A percentile compares a stretch with the other conserved stretches of the same genome.
These are phyloP conservation scores for Erythrolamprus reginae DNA, from an alignment of 2,113 vertebrate species.

Conservation along the genomic window DNA sequence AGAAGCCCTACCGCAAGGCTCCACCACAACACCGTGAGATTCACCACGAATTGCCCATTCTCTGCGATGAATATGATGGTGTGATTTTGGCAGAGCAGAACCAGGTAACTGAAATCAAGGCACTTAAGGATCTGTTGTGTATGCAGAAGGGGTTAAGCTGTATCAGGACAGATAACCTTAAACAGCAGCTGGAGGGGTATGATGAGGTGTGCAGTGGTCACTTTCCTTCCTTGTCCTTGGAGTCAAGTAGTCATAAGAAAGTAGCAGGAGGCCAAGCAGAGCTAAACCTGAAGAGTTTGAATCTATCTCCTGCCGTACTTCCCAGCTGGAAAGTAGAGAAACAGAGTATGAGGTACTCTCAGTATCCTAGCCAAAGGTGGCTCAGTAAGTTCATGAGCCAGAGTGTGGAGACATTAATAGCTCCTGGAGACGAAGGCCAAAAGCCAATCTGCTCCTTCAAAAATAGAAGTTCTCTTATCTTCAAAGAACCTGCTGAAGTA, in stretches of 20 bases:
- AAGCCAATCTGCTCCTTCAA: slow-evolving; percentile 50
- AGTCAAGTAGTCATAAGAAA: slow-evolving; percentile 71
- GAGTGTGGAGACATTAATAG: slow-evolving; percentile 62
- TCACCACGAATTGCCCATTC: slow-evolving; percentile 71
- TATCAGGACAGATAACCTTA: slow-evolving; percentile 50
- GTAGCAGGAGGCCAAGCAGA: slow-evolving; percentile 47
- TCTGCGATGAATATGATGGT: slow-evolving; percentile 69
- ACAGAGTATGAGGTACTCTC: slow-evolving; percentile 38
- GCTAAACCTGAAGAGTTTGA: slow-evolving; percentile 44
- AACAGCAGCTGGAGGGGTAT: slow-evolving; percentile 52
- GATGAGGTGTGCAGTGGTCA: slow-evolving; percentile 53
- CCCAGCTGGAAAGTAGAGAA: slow-evolving; percentile 46
- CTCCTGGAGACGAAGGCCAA: slow-evolving; percentile 46
- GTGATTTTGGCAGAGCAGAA: slow-evolving; percentile 67
- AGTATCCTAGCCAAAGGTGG: slow-evolving; percentile 8
- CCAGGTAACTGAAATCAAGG: slow-evolving; percentile 72
- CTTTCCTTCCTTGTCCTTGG: slow-evolving; percentile 58
- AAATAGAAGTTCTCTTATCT: slow-evolving; percentile 67
- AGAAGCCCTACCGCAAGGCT: slow-evolving; percentile 96
- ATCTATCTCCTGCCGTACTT: slow-evolving; percentile 23
- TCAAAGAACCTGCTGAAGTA: slow-evolving; percentile 72
- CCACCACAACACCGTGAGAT: slow-evolving; percentile 92
- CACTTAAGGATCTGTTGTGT: slow-evolving; percentile 50
- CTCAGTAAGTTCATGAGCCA: slow-evolving; percentile 55
- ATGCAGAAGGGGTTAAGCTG: slow-evolving; percentile 59